Conservation (phyloP, 1,140 invertebrate genomes). For the Conus betulinus region DNA sequence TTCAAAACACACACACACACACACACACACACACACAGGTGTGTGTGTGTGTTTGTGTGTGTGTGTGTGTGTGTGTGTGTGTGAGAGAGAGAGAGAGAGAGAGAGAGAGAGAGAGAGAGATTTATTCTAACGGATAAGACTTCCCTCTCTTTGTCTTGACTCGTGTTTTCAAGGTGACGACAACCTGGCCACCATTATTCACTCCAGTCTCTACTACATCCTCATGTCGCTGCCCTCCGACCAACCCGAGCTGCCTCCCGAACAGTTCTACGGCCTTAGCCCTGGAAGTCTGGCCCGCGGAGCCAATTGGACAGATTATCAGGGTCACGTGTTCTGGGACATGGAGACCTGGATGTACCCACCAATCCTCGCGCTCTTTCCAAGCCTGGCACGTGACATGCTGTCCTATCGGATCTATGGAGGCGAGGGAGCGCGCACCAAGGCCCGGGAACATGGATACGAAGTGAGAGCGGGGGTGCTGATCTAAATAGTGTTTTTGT, state of each 20-base stretch:
- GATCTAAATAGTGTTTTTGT: too few species aligned
- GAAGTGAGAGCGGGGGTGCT: conserved; percentile 58
- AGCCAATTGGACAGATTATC: conserved; percentile 69
- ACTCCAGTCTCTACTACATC: conserved; percentile 73
- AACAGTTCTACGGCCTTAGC: conserved; percentile 65
- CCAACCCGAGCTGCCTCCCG: conserved; percentile 47
- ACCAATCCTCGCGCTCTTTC: conserved; percentile 72
- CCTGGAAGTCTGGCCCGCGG: conserved; percentile 65
- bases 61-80: too few species aligned
- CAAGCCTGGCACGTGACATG: conserved; percentile 64
- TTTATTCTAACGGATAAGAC: too few species aligned
- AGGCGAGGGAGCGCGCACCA: conserved; percentile 66
- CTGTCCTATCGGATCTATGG: conserved; percentile 66
- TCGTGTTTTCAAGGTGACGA: conserved; percentile 48
- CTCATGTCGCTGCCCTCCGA: conserved; percentile 70
- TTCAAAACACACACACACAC: too few species aligned
- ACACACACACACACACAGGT: too few species aligned
- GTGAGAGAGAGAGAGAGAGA: too few species aligned
- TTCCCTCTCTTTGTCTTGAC: neutral
- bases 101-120: too few species aligned
- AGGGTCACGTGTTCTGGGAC: conserved; percentile 78
- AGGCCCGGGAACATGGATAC: conserved; percentile 68
- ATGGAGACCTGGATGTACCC: conserved; percentile 78
- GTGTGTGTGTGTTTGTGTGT: too few species aligned
- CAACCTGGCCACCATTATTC: conserved; percentile 62